These are phyloP conservation scores for Pogonus chalceus DNA, from an alignment of 1,140 invertebrate genomes.

Conservation along the genomic window DNA sequence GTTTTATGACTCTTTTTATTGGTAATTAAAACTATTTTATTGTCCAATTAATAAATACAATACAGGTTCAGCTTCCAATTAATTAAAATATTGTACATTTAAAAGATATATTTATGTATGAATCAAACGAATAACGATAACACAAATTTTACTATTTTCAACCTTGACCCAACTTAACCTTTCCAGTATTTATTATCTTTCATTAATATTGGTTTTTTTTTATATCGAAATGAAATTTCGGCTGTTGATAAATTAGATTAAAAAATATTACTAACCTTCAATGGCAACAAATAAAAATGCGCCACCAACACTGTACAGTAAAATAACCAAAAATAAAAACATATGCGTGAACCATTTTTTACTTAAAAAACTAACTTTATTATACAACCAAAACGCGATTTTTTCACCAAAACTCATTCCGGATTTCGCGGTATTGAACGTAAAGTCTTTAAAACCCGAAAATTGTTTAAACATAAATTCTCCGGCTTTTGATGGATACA, in stretches of 20 bases:
- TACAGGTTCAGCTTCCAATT: too few species aligned
- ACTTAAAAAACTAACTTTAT: slow-evolving; percentile 64
- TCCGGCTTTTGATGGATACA: slow-evolving; percentile 54
- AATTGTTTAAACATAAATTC: slow-evolving; percentile 68
- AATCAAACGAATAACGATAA: too few species aligned
- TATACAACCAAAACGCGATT: slow-evolving; percentile 65
- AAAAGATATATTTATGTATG: too few species aligned
- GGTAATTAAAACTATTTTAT: too few species aligned
- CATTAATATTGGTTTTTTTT: not conserved
- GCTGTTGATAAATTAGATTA: not conserved
- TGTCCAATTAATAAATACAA: too few species aligned
- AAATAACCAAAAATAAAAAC: slow-evolving; percentile 65
- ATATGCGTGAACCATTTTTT: slow-evolving; percentile 81
- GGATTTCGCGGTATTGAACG: slow-evolving; percentile 56
- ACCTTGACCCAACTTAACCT: too few species aligned
- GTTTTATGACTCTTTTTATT: too few species aligned
- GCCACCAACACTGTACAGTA: slow-evolving; percentile 66
- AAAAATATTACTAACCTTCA: slow-evolving; percentile 52
- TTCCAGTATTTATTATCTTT: too few species aligned
- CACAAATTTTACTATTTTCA: too few species aligned
- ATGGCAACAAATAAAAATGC: slow-evolving; percentile 63
- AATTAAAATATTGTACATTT: too few species aligned
- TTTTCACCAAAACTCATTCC: slow-evolving; percentile 74
- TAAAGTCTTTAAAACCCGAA: slow-evolving; percentile 64
- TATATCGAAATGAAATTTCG: not conserved